phyloP scores from a whole-genome alignment of 2,113 vertebrate species.

The Cebidichthys violaceus region DNA sequence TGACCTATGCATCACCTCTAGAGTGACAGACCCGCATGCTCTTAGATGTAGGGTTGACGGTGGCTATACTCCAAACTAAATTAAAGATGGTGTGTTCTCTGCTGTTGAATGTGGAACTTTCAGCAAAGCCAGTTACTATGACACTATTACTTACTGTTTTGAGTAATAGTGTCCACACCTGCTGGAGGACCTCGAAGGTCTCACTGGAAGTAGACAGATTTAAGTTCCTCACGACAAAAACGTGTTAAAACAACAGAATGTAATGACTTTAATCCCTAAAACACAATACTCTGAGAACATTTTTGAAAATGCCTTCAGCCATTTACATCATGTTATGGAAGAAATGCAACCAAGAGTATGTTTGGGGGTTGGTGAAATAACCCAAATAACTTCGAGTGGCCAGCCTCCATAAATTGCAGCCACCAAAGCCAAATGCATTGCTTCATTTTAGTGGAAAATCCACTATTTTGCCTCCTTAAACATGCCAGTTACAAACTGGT shows the following conservation, averaged over 20 bases:
- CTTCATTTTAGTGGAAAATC: neutral
- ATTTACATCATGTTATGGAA: neutral
- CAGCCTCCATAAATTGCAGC: neutral
- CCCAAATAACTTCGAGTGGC: neutral
- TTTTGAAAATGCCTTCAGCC: neutral
- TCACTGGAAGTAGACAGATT: neutral
- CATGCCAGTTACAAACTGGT: conserved; percentile 10
- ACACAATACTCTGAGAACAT: neutral
- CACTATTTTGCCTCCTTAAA: conserved; percentile 12
- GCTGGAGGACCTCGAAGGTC: neutral
- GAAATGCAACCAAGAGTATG: neutral
- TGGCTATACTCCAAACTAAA: conserved; percentile 19
- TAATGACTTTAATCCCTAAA: neutral
- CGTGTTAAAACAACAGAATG: neutral
- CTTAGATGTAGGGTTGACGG: conserved; percentile 4
- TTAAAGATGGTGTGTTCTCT: conserved; percentile 12
- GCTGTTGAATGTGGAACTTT: neutral
- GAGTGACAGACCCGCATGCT: conserved; percentile 19
- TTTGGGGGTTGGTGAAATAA: neutral
- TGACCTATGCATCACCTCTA: neutral
- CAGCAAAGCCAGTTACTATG: neutral
- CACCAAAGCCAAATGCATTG: neutral
- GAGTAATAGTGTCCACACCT: neutral
- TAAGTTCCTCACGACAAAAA: neutral
- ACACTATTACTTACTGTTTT: no score